Percentiles rank a stretch among this genome's conserved stretches.
phyloP scores from a whole-genome alignment of 2,888 invertebrate genomes.

The Amiota communis region DNA sequence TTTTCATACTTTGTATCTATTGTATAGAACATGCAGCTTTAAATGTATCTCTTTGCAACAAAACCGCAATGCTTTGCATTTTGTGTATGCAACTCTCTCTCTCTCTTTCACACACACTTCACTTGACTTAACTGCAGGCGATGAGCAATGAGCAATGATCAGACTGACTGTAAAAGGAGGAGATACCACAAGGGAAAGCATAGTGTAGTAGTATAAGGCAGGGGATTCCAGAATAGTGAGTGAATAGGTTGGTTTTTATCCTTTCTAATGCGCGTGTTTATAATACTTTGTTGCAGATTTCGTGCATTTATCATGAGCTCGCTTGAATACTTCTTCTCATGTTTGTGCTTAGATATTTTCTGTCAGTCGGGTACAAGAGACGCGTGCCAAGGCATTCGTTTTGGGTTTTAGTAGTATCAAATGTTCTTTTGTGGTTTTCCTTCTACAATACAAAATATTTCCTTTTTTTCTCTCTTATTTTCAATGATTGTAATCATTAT shows the following conservation, averaged over 20 bases:
- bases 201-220: background rate
- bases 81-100: background rate
- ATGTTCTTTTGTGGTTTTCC: slow-evolving; percentile 56
- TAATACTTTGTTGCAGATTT: slow-evolving; percentile 71
- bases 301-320: slow-evolving; percentile 63
- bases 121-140: background rate
- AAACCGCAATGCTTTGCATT: background rate
- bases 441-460: slow-evolving; percentile 37
- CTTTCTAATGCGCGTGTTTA: slow-evolving; percentile 64
- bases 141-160: background rate
- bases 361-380: slow-evolving; percentile 31
- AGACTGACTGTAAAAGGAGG: background rate
- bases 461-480: background rate
- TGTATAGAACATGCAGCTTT: no score
- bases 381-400: slow-evolving; percentile 63
- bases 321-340: slow-evolving; percentile 32
- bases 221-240: background rate
- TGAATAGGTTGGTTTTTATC: background rate
- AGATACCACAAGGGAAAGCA: background rate
- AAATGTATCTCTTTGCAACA: no score
- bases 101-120: background rate
- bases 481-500: background rate
- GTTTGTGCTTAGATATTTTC: slow-evolving; percentile 20
- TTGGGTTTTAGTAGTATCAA: slow-evolving; percentile 67
- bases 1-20: no score